These are phyloP conservation scores for Volucella inflata DNA, from an alignment of 2,888 invertebrate genomes.

Conservation along the genomic window DNA sequence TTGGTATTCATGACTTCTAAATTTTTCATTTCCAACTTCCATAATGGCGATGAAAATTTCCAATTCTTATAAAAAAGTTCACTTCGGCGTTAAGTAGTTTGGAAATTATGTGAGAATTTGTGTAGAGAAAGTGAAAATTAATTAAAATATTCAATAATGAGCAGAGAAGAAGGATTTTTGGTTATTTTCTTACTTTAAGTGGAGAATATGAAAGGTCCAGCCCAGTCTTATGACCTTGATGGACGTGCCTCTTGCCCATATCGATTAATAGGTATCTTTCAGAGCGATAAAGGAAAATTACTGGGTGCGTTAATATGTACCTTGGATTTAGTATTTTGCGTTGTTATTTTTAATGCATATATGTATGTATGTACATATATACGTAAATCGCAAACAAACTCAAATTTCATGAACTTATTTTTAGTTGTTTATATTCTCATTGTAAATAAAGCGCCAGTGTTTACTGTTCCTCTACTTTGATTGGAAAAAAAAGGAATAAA, in stretches of 20 bases:
- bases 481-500: too few species aligned
- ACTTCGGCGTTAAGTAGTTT: background rate
- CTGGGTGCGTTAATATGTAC: background rate
- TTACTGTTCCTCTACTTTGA: too few species aligned
- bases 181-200: background rate
- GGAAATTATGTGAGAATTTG: background rate
- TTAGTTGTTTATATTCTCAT: background rate
- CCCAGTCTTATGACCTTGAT: slow-evolving; percentile 52
- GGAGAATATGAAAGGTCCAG: background rate
- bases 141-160: too few species aligned
- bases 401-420: background rate
- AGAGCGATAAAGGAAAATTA: slow-evolving; percentile 5
- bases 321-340: background rate
- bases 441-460: background rate
- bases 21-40: slow-evolving; percentile 8
- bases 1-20: background rate
- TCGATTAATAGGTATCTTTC: slow-evolving; percentile 43
- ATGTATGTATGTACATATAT: too few species aligned
- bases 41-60: slow-evolving; percentile 44
- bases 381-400: too few species aligned
- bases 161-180: too few species aligned
- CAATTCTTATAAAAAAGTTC: background rate
- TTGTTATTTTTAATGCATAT: too few species aligned
- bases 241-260: slow-evolving; percentile 23
- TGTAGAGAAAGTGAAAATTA: background rate